Base-by-base conservation (phyloP, 2,113 vertebrate species). In the Petrocephalus zakoni region DNA sequence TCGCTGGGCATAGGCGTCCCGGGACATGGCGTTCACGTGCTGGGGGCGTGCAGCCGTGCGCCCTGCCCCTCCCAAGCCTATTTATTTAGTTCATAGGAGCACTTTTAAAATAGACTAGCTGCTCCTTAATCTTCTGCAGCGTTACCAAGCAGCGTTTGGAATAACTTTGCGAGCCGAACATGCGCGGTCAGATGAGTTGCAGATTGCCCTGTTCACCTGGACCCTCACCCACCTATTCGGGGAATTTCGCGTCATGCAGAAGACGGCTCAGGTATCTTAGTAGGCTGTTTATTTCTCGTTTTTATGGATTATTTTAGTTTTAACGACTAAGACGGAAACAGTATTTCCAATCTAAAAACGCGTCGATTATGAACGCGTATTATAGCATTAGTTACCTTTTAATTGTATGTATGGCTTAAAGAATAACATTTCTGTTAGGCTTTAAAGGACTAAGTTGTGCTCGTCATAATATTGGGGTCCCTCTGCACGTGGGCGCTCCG, bases 181-280 rank as follows among this genome's bases (percentile, higher is more conserved):
- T 88, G 87, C 49, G 87, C 47, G 19, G 87, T 29, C 55, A 78
- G 68, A 75, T 88, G 68, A 37, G 7, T 37, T 88, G 55, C 29
- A 81, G 49, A 81, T 72, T 37, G 25, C 19, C 68, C 22, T 88
- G 9, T 42, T 78, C 87, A 34, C 68, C 87, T 22, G 87, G 46
- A 47, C 29, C 21, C 47, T 87, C 64, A 87, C 87, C 58, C 87
- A 75, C 64, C 10, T 55, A 42, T 88, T 55, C 87, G 42, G 87
- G 87, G 5, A 17, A 55, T 22, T 29, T 88, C 49, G 64, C 52
- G 29, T 52, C 68, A 2, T 88, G 68, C 87, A 34, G 46, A 52
- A 64, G 29, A 42, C 87, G 46, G 19, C 52, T 51, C 87, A 88
- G 87, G 87, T 88, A 88, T 34, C 6, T 52, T 34, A 34, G 0